These are phyloP conservation scores for Osmerus eperlanus DNA, from an alignment of 2,113 vertebrate species.

Conservation along the genomic window DNA sequence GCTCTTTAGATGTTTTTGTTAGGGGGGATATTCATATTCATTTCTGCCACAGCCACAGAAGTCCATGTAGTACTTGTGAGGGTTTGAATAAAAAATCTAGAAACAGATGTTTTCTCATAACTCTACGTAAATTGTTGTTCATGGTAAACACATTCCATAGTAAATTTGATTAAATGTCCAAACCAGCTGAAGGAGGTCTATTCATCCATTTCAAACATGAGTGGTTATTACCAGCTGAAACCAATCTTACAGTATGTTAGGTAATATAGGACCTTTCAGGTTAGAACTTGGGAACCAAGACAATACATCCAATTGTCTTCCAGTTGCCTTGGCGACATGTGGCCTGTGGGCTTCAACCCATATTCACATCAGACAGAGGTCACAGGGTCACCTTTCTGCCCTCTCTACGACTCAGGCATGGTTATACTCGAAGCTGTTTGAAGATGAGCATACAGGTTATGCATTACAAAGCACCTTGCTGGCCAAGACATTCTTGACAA, in stretches of 20 bases:
- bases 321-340: not conserved
- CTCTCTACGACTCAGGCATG: slow-evolving; percentile 33
- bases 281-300: not conserved
- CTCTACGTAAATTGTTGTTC: no score
- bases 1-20: slow-evolving; percentile 5
- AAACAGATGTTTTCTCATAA: not conserved
- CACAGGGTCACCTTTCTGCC: not conserved
- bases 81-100: not conserved
- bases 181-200: no score
- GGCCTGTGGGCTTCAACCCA: not conserved
- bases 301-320: not conserved
- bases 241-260: no score
- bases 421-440: slow-evolving; percentile 40
- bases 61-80: not conserved
- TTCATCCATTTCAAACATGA: no score
- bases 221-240: no score
- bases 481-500: slow-evolving; percentile 20
- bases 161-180: no score
- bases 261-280: no score
- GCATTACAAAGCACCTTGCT: slow-evolving; percentile 11
- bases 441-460: slow-evolving; percentile 20
- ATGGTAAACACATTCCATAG: no score
- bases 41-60: not conserved
- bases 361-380: slow-evolving; percentile 1
- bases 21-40: not conserved